phyloP scores from a whole-genome alignment of 2,113 vertebrate species.

The Leptocoma aspasia region DNA sequence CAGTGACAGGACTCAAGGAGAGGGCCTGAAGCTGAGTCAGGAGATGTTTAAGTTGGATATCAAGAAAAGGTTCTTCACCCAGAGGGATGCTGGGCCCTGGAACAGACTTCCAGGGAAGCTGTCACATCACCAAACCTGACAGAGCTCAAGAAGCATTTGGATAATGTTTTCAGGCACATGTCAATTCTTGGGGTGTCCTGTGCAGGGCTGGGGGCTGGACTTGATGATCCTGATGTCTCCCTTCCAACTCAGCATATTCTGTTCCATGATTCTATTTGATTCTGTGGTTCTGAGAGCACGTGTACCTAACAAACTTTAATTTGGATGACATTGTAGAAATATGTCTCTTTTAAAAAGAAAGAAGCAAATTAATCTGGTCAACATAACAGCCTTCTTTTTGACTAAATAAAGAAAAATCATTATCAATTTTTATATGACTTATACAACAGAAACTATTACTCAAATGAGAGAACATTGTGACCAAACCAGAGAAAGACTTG shows the following conservation, averaged over 20 bases:
- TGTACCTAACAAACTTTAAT: neutral
- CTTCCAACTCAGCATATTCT: neutral
- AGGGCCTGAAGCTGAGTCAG: neutral
- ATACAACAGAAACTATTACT: neutral
- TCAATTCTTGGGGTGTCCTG: neutral
- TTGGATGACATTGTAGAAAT: neutral
- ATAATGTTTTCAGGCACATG: fast-evolving
- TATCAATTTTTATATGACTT: neutral
- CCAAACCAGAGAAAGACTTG: neutral
- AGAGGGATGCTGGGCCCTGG: neutral
- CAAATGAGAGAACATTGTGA: neutral
- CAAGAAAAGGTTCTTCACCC: no score
- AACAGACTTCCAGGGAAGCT: neutral
- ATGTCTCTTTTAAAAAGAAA: neutral
- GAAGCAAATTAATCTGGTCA: neutral
- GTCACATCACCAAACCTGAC: neutral
- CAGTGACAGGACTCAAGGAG: neutral
- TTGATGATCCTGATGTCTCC: fast-evolving
- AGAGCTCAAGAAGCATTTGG: neutral
- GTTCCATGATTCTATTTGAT: neutral
- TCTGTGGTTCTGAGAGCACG: neutral
- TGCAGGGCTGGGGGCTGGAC: no score
- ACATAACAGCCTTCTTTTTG: neutral
- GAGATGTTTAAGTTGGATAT: neutral
- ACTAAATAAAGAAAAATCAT: neutral